phyloP scores from a whole-genome alignment of 2,797 vertebrate species.

The Acrossocheilus wenchowensis region DNA sequence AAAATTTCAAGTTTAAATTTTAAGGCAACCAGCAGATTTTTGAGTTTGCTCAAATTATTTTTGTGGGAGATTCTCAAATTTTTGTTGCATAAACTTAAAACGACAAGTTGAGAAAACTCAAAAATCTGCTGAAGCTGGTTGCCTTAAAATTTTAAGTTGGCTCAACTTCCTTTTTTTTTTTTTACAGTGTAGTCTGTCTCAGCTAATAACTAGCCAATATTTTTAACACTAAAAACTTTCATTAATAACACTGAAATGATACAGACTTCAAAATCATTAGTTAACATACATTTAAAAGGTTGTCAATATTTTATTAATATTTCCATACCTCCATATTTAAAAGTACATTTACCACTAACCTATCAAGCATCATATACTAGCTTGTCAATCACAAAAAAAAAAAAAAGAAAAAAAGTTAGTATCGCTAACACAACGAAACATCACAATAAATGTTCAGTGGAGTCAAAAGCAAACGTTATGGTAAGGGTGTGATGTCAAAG shows the following conservation, averaged over 20 bases:
- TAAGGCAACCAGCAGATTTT: too few relatives aligned
- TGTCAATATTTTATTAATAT: not conserved
- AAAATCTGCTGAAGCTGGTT: too few relatives aligned
- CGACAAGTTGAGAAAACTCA: too few relatives aligned
- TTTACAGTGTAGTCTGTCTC: not conserved
- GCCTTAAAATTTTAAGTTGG: too few relatives aligned
- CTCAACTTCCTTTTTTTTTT: too few relatives aligned
- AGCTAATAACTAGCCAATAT: not conserved
- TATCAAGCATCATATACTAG: not conserved
- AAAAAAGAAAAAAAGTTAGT: not conserved
- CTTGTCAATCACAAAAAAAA: not conserved
- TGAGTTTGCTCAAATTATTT: too few relatives aligned
- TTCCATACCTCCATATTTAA: not conserved
- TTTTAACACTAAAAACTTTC: not conserved
- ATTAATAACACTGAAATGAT: not conserved
- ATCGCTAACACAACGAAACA: not conserved
- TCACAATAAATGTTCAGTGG: conserved; percentile 9
- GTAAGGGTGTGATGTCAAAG: conserved; percentile 40
- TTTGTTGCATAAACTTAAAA: too few relatives aligned
- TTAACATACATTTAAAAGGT: not conserved
- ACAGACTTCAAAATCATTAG: not conserved
- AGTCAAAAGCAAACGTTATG: conserved; percentile 37
- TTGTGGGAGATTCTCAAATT: too few relatives aligned
- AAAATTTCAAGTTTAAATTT: too few relatives aligned
- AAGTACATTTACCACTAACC: not conserved